A percentile compares a stretch with the other conserved stretches of the same genome.
These are phyloP conservation scores for Stomatorhinus walkeri DNA, from an alignment of 2,797 vertebrate species.

Conservation along the genomic window DNA sequence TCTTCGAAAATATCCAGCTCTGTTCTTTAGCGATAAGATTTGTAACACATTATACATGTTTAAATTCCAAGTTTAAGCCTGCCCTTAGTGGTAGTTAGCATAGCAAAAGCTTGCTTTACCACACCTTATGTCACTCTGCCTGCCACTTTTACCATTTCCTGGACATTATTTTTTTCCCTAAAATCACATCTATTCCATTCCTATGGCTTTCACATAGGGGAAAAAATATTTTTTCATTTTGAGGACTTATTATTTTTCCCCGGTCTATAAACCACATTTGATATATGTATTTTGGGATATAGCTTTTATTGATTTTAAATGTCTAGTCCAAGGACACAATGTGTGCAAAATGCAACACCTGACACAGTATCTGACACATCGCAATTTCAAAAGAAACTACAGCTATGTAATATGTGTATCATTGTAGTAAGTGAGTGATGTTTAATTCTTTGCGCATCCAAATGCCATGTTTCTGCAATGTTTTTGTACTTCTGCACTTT, in stretches of 20 bases:
- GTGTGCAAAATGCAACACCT: constrained; percentile 31
- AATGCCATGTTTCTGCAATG: neutral
- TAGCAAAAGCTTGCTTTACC: neutral
- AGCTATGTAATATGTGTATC: neutral
- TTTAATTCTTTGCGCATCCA: neutral
- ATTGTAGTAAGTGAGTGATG: neutral
- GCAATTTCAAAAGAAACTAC: constrained; percentile 28
- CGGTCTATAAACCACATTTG: constrained; percentile 20
- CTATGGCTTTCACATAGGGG: neutral
- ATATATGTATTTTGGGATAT: constrained; percentile 18
- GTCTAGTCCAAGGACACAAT: constrained; percentile 36
- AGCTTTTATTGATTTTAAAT: constrained; percentile 31
- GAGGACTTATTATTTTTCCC: constrained; percentile 7
- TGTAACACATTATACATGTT: neutral
- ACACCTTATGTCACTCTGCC: neutral
- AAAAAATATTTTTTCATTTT: constrained; percentile 4
- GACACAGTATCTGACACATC: constrained; percentile 21
- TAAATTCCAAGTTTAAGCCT: neutral
- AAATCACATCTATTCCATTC: constrained; percentile 24
- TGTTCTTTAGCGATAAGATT: constrained; percentile 6
- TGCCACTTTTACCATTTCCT: neutral
- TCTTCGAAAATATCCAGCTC: neutral
- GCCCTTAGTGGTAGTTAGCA: neutral
- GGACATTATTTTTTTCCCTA: neutral
- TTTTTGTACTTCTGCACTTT: neutral